Conservation (phyloP, 2,797 vertebrate species). For the Arrhamphus sclerolepis region DNA sequence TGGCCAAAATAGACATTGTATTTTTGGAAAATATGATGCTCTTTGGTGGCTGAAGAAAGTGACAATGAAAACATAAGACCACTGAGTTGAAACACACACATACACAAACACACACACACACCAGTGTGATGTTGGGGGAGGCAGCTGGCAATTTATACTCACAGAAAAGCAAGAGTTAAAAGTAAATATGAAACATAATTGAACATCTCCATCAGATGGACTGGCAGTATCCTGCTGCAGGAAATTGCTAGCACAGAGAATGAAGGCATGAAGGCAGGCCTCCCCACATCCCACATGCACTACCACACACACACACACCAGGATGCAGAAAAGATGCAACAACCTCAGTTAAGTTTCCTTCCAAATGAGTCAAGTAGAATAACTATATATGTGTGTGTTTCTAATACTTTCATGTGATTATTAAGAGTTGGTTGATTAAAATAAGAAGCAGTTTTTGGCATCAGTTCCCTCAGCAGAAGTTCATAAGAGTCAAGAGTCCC, state of each 20-base stretch:
- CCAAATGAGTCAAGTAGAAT: no score
- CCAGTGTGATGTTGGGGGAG: slow-evolving; percentile 4
- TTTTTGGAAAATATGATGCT: slow-evolving; percentile 1
- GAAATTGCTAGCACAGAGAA: slow-evolving; percentile 45
- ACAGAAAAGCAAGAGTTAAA: slow-evolving; percentile 32
- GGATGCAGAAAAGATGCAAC: no score
- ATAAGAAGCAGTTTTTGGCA: no score
- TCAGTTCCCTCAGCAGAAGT: no score
- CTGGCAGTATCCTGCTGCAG: slow-evolving; percentile 55
- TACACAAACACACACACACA: not conserved
- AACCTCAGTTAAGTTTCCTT: no score
- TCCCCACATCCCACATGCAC: slow-evolving; percentile 5
- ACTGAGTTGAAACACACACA: no score
- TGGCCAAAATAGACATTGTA: slow-evolving; percentile 16
- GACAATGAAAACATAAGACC: slow-evolving; percentile 9
- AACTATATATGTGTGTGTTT: no score
- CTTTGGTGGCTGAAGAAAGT: slow-evolving; percentile 14
- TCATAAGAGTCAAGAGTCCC: no score
- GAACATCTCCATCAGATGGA: slow-evolving; percentile 52
- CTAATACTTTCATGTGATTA: no score
- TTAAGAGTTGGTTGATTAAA: no score
- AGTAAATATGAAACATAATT: slow-evolving; percentile 55
- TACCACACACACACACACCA: no score
- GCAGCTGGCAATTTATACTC: slow-evolving; percentile 22
- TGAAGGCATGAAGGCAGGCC: not conserved